Evolutionary conservation across 2,797 vertebrate genomes (phyloP), one percentile per base, ranked within the genome.

Genomic region (Rhinogobio ventralis): DNA sequence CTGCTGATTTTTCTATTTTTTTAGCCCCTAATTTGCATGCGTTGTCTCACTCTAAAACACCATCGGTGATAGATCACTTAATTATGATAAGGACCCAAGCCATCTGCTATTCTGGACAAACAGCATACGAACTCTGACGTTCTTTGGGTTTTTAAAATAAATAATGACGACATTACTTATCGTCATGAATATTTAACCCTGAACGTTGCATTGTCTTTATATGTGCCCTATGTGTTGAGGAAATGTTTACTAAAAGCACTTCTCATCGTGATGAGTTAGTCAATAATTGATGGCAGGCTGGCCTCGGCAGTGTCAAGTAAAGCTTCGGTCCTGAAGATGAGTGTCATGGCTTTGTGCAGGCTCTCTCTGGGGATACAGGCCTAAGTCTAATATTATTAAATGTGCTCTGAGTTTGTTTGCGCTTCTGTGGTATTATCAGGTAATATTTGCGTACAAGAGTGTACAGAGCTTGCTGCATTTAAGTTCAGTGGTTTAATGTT

Each of bases 231-330:
- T 53, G 51, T 86, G 69, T 69, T 71, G 51, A 67, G 62, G 76
- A 71, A 81, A 76, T 72, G 81, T 67, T 79, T 76, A 82, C 55
- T 74, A 55, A 73, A 85, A 79, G 83, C 46, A 33, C 64, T 72
- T 69, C 45, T 75, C 19, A 49, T 81, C 0, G 4, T 69, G 80
- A 72, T 33, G 64, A 49, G 42, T 77, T 78, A 20, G 76, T 90
- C 45, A 86, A 86, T 90, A 83, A 90, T 88, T 85, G 82, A 87
- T 86, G 45, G 81, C 51, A 3, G 81, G 28, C 19, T 36, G 28
- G 60, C 74, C 53, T 83, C 62, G 49, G 69, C 25, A 80, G 49
- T 89, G 69, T 68, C 73, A 60, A 49, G 36, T 64, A 75, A 86
- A 79, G 36, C 68, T 39, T 30, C 0, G 15, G 74, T 82, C 71